Evolutionary conservation across 2,888 invertebrate genomes (phyloP).

Genomic region (Lomographa bimaculata): DNA sequence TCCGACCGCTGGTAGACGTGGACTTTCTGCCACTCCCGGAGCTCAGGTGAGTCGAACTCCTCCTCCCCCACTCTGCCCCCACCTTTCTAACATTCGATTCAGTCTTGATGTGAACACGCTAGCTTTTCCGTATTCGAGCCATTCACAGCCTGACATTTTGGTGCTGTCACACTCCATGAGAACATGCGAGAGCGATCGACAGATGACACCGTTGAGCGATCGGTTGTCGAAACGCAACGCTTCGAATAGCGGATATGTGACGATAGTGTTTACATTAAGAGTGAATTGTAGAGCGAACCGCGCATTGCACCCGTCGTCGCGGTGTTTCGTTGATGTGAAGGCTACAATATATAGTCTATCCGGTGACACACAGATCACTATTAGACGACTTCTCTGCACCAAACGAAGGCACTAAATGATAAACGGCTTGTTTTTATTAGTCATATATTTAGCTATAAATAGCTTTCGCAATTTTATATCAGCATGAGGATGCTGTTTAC

Average conservation of each 20-base stretch:
- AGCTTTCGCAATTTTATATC: slow-evolving; percentile 65
- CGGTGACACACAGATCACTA: slow-evolving; percentile 57
- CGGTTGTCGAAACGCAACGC: slow-evolving; percentile 1
- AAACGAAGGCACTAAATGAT: slow-evolving; percentile 79
- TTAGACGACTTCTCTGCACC: slow-evolving; percentile 68
- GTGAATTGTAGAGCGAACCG: slow-evolving; percentile 21
- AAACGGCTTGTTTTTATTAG: slow-evolving; percentile 68
- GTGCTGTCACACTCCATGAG: slow-evolving; percentile 24
- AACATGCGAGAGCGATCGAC: slow-evolving; percentile 15
- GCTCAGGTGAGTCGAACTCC: slow-evolving; percentile 87
- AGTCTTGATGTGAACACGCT: slow-evolving; percentile 39
- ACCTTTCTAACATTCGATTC: slow-evolving; percentile 24
- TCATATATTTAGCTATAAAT: slow-evolving; percentile 40
- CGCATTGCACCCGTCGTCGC: slow-evolving; percentile 8
- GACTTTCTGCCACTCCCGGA: slow-evolving; percentile 97
- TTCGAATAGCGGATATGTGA: neutral
- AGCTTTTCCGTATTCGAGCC: slow-evolving; percentile 24
- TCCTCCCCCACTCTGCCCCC: slow-evolving; percentile 3
- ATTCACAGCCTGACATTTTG: slow-evolving; percentile 33
- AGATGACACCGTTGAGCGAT: slow-evolving; percentile 8
- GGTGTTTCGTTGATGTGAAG: slow-evolving; percentile 28
- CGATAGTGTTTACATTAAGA: slow-evolving; percentile 33
- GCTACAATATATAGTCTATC: slow-evolving; percentile 42
- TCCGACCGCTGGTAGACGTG: slow-evolving; percentile 95
- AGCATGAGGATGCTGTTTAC: slow-evolving; percentile 62